phyloP scores from a whole-genome alignment of 1,140 invertebrate genomes.

The Aphelenchoides fujianensis region DNA sequence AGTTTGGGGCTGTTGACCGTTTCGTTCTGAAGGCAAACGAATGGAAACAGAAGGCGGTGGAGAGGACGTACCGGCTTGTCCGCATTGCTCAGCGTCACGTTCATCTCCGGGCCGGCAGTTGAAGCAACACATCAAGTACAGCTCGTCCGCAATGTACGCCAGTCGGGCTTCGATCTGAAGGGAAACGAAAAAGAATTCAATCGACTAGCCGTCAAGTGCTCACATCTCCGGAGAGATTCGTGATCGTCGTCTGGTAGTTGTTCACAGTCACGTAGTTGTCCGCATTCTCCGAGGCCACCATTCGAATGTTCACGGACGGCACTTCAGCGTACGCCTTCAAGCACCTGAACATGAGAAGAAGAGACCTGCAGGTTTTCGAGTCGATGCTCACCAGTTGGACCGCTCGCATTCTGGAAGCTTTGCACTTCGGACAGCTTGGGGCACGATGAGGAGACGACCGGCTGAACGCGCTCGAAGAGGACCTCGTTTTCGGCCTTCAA shows the following conservation, averaged over 20 bases:
- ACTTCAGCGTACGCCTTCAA: constrained; percentile 21
- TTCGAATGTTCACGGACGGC: not conserved
- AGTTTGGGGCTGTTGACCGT: constrained; percentile 25
- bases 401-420: constrained; percentile 8
- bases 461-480: constrained; percentile 10
- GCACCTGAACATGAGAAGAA: constrained; percentile 15
- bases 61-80: constrained; percentile 22
- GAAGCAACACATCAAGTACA: constrained; percentile 55
- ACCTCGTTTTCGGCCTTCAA: constrained; percentile 13
- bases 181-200: not conserved
- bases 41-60: constrained; percentile 23
- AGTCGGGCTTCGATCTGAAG: constrained; percentile 52
- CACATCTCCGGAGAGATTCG: constrained; percentile 20
- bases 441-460: not conserved
- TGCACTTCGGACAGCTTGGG: constrained; percentile 16
- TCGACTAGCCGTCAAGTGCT: not conserved
- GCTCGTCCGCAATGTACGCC: constrained; percentile 55
- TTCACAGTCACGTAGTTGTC: constrained; percentile 19
- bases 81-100: constrained; percentile 40
- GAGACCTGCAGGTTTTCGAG: not conserved
- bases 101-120: constrained; percentile 53
- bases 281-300: constrained; percentile 21
- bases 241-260: constrained; percentile 21
- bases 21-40: constrained; percentile 14
- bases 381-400: constrained; percentile 17